Base-by-base conservation (phyloP, 2,888 invertebrate genomes). In the Cantharis rufa region DNA sequence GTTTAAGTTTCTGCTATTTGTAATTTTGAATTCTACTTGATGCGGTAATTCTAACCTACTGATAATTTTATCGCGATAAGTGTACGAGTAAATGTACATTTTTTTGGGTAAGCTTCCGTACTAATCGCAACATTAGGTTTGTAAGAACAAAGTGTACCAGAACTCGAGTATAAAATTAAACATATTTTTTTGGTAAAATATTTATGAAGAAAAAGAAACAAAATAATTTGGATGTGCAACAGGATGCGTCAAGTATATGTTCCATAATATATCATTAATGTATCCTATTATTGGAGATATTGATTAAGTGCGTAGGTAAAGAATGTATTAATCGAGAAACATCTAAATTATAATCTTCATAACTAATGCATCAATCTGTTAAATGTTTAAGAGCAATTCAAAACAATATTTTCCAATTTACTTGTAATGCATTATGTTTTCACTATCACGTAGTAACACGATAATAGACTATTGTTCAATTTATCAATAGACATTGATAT, bases 391-490 rank as follows among this genome's bases (percentile, higher is more conserved):
- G 27, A 28, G 7, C 28, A 63, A 71, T 64, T 28, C 32, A 7
- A 71, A 66, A 63, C 16, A n/a, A 48, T 48, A 48, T 48, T 48
- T 48, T 48, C 48, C 48, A n/a, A 48, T 48, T 48, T 48, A n/a
- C n/a, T 48, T 48, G 7, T 48, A 71, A 27, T 64, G 63, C 64
- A 71, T 71, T 62, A 63, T 10, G 71, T 32, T 71, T 71, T 28
- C 63, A 64, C 64, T 64, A 71, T 70, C 71, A 71, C 28, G 7
- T 24, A 62, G 71, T 28, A 27, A 71, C 63, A 64, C 32, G 28
- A 64, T 71, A 71, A 71, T 71, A 18, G 71, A 32, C 32, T 71
- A 71, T 71, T 71, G 71, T 71, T 71, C 71, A 64, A 11, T 71
- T 71, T 64, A 71, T 71, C 15, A 21, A 63, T 32, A 64, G 18